Base-by-base conservation (phyloP, 2,888 invertebrate species). In the Parthenolecanium corni region DNA sequence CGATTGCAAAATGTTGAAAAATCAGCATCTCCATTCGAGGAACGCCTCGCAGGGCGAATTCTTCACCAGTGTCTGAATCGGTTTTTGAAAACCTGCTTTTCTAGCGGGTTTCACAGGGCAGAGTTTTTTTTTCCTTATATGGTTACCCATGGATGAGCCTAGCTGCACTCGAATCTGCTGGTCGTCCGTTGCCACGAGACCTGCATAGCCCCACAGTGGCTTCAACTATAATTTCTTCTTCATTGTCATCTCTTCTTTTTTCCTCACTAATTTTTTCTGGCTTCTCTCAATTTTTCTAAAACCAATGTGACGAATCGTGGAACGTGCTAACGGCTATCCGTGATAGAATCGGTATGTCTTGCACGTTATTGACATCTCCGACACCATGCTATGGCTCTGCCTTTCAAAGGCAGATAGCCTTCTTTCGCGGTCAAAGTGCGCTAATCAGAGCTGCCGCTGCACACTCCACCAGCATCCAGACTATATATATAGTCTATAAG, bases 231-330 rank as follows among this genome's bases (percentile, higher is more conserved):
- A n/a, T n/a, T n/a, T n/a, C n/a, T n/a, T n/a, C n/a, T n/a, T n/a
- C n/a, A n/a, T n/a, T n/a, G n/a, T n/a, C n/a, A 38, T 38, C 38
- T 38, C 38, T 9, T 12, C 38, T 12, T 12, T 31, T 31, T 31
- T 6, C 9, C 4, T 4, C 31, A 31, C 14, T 52, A 25, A 62
- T 62, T 42, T 44, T 36, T 62, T 18, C 25, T 57, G 38, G 61
- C 40, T 53, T 46, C 64, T 53, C 52, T 47, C 61, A 44, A 61
- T 58, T 52, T 58, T 64, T 61, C 58, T 64, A 68, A 67, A 68
- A 68, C 66, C 66, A 64, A 66, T 65, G 68, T 67, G 68, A 67
- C 67, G 63, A 66, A 68, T 68, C 52, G 66, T 54, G 64, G 66
- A 66, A 67, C 68, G 68, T 68, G 68, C 44, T 63, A 46, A 36